phyloP scores from a whole-genome alignment of 2,888 invertebrate genomes.

The Carpatolechia fugitivella region DNA sequence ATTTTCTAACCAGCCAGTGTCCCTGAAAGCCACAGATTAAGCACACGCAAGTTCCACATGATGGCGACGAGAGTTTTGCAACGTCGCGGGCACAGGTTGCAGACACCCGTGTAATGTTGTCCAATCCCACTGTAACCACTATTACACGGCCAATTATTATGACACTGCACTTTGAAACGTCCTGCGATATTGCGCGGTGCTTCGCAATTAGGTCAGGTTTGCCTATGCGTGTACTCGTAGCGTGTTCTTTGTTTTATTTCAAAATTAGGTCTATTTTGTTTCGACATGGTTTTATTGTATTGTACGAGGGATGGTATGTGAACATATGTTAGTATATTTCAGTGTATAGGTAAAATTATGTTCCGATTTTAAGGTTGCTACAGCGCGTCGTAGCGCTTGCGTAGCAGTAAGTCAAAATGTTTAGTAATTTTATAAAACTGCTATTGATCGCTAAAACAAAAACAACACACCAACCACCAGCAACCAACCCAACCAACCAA shows the following conservation, averaged over 20 bases:
- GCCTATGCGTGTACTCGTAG: background rate
- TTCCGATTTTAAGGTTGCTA: no score
- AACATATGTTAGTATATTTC: no score
- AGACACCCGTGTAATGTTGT: background rate
- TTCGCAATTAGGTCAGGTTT: background rate
- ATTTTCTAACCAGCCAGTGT: background rate
- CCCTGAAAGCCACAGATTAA: background rate
- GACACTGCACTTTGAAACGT: constrained; percentile 5
- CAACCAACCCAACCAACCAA: no score
- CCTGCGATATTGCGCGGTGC: background rate
- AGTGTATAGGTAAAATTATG: no score
- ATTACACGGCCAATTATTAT: constrained; percentile 2
- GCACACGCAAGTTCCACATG: background rate
- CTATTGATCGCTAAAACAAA: no score
- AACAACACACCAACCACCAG: no score
- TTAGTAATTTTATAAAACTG: no score
- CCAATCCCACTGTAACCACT: background rate
- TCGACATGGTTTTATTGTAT: no score
- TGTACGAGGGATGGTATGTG: no score
- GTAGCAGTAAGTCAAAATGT: no score
- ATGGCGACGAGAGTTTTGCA: background rate
- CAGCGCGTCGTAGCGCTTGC: no score
- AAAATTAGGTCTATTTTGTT: no score
- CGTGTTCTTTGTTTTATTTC: background rate
- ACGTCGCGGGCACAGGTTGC: background rate